Conservation (phyloP, 1,140 invertebrate genomes). For the Helicoverpa armigera region DNA sequence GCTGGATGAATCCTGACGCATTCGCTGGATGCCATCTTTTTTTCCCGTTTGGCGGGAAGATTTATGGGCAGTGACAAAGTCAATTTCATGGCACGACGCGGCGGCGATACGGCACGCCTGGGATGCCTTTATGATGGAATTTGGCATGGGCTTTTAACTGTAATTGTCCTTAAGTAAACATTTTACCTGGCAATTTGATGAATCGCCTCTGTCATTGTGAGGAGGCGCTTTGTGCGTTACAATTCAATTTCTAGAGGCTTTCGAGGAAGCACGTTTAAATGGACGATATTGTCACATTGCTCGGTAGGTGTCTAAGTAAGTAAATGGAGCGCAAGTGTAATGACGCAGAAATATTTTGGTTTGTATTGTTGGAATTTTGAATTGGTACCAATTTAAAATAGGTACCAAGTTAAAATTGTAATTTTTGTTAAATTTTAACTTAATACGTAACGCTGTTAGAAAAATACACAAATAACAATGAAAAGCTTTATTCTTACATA, state of each 20-base stretch:
- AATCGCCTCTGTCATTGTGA: conserved; percentile 71
- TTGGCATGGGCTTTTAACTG: conserved; percentile 81
- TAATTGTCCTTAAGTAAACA: conserved; percentile 82
- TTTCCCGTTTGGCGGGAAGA: conserved; percentile 73
- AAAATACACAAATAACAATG: too few relatives aligned
- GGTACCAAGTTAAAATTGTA: too few relatives aligned
- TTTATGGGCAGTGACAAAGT: conserved; percentile 84
- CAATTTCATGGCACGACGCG: conserved; percentile 76
- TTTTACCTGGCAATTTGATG: conserved; percentile 83
- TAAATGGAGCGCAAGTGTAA: not conserved
- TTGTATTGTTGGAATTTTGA: too few relatives aligned
- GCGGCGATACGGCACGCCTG: conserved; percentile 65
- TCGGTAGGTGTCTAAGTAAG: not conserved
- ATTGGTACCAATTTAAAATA: too few relatives aligned
- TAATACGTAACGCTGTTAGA: too few relatives aligned
- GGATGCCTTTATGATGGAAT: conserved; percentile 74
- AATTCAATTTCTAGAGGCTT: conserved; percentile 74
- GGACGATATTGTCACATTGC: conserved; percentile 8
- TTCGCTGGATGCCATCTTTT: conserved; percentile 72
- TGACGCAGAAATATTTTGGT: not conserved
- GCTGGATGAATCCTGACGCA: conserved; percentile 67
- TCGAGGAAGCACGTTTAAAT: conserved; percentile 30
- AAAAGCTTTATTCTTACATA: too few relatives aligned
- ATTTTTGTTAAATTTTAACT: too few relatives aligned
- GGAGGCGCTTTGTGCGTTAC: conserved; percentile 64